Evolutionary conservation across 2,113 vertebrate genomes (phyloP).

Genomic region (Saguinus midas): DNA sequence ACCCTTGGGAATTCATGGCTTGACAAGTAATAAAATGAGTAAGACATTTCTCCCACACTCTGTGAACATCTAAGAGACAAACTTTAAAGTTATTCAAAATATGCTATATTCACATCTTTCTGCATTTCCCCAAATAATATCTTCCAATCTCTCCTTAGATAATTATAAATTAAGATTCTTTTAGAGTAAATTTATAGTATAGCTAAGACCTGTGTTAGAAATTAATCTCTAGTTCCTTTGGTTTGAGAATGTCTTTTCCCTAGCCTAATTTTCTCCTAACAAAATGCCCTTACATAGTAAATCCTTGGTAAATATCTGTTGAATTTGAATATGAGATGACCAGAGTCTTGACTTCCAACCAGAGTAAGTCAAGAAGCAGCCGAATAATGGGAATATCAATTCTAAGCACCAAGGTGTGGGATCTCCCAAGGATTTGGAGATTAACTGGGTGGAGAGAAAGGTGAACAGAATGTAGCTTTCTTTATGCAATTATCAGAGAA

Average conservation of each 20-base stretch:
- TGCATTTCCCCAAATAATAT: background rate
- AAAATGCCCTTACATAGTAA: background rate
- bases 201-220: conserved; percentile 10
- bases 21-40: conserved; percentile 53
- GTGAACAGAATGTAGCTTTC: background rate
- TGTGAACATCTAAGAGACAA: conserved; percentile 33
- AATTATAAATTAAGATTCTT: background rate
- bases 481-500: background rate
- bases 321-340: conserved; percentile 18
- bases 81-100: conserved; percentile 24
- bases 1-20: conserved; percentile 49
- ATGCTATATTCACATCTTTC: conserved; percentile 11
- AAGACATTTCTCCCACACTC: conserved; percentile 37
- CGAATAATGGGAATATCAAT: background rate
- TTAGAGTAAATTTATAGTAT: conserved; percentile 14
- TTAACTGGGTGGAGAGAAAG: background rate
- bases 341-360: background rate
- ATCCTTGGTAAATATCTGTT: background rate
- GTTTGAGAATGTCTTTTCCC: background rate
- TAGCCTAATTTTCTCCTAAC: background rate
- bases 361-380: background rate
- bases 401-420: background rate
- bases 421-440: background rate
- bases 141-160: background rate
- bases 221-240: background rate